These are phyloP conservation scores for Hyalella azteca DNA, from an alignment of 2,888 invertebrate genomes.

Conservation along the genomic window DNA sequence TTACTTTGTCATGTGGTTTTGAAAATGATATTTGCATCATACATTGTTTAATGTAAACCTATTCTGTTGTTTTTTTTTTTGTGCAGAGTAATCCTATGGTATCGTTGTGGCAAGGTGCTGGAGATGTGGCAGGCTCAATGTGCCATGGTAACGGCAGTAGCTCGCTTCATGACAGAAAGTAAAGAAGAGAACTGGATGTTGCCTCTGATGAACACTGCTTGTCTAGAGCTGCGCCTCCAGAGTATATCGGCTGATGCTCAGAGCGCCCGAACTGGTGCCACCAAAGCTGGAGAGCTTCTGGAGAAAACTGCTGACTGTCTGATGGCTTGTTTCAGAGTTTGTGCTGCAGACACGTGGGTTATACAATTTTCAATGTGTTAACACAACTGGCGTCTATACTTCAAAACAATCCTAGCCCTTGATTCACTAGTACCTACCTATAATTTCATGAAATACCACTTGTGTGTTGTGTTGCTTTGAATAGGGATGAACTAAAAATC, in stretches of 20 bases:
- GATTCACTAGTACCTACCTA: no score
- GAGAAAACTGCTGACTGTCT: constrained; percentile 93
- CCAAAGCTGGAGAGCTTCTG: constrained; percentile 69
- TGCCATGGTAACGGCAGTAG: constrained; percentile 76
- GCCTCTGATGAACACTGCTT: constrained; percentile 88
- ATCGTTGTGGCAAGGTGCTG: constrained; percentile 62
- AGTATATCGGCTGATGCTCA: constrained; percentile 59
- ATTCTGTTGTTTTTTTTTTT: neutral
- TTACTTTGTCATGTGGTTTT: no score
- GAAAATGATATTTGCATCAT: neutral
- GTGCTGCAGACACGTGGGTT: constrained; percentile 84
- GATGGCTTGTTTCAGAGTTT: constrained; percentile 91
- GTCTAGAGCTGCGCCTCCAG: constrained; percentile 81
- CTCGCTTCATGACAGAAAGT: constrained; percentile 81
- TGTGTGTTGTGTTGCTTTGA: no score
- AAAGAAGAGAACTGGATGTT: constrained; percentile 97
- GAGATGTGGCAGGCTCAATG: constrained; percentile 81
- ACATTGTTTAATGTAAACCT: neutral
- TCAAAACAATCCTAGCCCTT: no score
- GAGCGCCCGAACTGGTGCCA: constrained; percentile 45
- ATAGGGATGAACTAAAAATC: no score
- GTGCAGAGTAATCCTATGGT: constrained; percentile 30
- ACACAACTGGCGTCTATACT: no score
- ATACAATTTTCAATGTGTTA: no score
- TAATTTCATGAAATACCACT: no score